Conservation (phyloP, 1,140 invertebrate species). For the Chrysoperla carnea region DNA sequence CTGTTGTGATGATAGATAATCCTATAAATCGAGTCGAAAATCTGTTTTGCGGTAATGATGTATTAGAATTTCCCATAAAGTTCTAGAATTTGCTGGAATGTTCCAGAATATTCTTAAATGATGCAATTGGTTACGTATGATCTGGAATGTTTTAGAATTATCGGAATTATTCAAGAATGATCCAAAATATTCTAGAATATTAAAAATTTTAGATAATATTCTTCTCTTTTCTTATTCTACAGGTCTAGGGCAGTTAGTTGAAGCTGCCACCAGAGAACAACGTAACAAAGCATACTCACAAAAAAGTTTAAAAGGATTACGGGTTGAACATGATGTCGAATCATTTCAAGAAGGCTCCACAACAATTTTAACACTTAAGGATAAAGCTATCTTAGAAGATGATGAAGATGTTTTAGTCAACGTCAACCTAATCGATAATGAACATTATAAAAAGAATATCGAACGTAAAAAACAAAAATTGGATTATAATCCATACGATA, state of each 20-base stretch:
- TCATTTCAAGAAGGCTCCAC: constrained; percentile 67
- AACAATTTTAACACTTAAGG: constrained; percentile 85
- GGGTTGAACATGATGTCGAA: constrained; percentile 72
- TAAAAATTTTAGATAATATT: too few species aligned
- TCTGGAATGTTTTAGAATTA: too few species aligned
- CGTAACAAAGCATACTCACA: constrained; percentile 43
- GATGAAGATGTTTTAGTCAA: constrained; percentile 84
- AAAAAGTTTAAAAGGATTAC: constrained; percentile 61
- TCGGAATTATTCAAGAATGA: too few species aligned
- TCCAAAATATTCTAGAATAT: too few species aligned
- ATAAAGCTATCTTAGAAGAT: constrained; percentile 79
- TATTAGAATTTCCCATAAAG: too few species aligned
- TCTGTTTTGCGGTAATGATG: too few species aligned
- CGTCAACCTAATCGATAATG: constrained; percentile 89
- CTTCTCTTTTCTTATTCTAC: too few species aligned
- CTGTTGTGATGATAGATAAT: too few species aligned
- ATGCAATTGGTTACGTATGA: too few species aligned
- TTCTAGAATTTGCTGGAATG: too few species aligned
- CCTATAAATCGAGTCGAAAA: too few species aligned
- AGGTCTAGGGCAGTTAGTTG: constrained; percentile 69
- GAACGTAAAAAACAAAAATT: constrained; percentile 69
- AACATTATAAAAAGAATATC: constrained; percentile 78
- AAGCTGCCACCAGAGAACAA: constrained; percentile 50
- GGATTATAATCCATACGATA: constrained; percentile 72
- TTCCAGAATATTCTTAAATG: too few species aligned